Base-by-base conservation (phyloP, 2,113 vertebrate species). In the Coreoperca whiteheadi region DNA sequence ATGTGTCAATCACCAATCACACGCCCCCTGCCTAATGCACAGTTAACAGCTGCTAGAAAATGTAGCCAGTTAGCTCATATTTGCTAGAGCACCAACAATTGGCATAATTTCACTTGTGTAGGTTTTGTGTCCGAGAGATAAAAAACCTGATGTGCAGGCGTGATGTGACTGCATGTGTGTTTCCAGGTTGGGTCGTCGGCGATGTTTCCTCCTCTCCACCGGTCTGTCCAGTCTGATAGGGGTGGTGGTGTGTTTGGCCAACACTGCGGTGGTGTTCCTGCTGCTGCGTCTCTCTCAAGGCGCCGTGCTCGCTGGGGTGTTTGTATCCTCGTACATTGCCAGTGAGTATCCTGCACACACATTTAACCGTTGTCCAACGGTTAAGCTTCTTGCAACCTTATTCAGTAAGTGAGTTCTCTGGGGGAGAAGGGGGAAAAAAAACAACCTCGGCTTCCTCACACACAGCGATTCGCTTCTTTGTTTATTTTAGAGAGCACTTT, bases 321-420 rank as follows among this genome's bases (percentile, higher is more conserved):
- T 96, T 87, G 76, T 99, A 0, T 90, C 96, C 30, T 96, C 97
- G 6, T 98, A 96, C 1, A 91, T 98, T 32, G 81, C 95, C 9
- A 93, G 96, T 96, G 78, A 95, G 96, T 94, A 39, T 32, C n/a
- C 67, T 34, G 23, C 28, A 53, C 4, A 37, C 59, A 66, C 21
- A 7, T 25, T 32, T 6, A 32, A 60, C 16, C 51, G 16, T 72
- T 70, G 28, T 41, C 34, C 54, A 16, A 41, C 2, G 0, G 30
- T 20, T 48, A 15, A 23, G 6, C 70, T 23, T 63, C 51, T 60
- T 59, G 25, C 21, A 18, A 30, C 41, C 63, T 79, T 64, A n/a
- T 71, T 79, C 18, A 57, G 53, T 63, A 56, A 60, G 25, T 0
- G 0, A n/a, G 51, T 21, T 72, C 72, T 39, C 48, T 43, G 21